A percentile compares a stretch with the other conserved stretches of the same genome.
phyloP scores from a whole-genome alignment of 1,140 invertebrate species.

The Drosophila albomicans region DNA sequence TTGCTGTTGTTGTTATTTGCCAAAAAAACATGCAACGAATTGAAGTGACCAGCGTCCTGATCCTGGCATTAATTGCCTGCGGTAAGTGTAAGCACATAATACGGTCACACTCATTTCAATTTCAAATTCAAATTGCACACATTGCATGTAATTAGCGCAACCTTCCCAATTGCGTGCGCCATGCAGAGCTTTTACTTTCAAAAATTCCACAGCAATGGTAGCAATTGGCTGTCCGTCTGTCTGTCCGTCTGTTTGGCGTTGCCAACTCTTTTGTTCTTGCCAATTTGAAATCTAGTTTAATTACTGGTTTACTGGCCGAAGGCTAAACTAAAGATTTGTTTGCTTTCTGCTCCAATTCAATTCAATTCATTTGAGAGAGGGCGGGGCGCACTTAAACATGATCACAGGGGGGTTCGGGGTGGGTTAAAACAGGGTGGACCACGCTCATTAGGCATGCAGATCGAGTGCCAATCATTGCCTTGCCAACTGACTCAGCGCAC shows the following conservation, averaged over 20 bases:
- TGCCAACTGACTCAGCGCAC: conserved; percentile 35
- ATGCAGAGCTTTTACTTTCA: conserved; percentile 75
- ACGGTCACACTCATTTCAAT: neutral
- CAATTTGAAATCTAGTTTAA: conserved; percentile 50
- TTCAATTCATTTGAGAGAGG: neutral
- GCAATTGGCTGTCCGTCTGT: too few relatives aligned
- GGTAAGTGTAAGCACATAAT: conserved; percentile 56
- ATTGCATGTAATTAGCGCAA: conserved; percentile 54
- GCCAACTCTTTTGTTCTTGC: conserved; percentile 30
- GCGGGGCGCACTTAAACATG: neutral
- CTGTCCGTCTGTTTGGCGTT: neutral
- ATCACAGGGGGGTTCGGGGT: neutral
- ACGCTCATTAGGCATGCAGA: conserved; percentile 69
- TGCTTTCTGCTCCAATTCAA: conserved; percentile 53
- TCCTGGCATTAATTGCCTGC: conserved; percentile 61
- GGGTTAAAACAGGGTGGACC: neutral
- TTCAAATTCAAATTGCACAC: conserved; percentile 10
- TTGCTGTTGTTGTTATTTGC: conserved; percentile 22
- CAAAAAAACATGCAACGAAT: conserved; percentile 55
- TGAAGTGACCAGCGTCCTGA: conserved; percentile 55
- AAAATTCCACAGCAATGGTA: conserved; percentile 63
- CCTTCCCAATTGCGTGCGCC: conserved; percentile 53
- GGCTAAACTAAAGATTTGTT: conserved; percentile 54
- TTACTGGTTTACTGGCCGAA: conserved; percentile 50
- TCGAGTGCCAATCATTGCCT: conserved; percentile 25